Evolutionary conservation across 2,113 vertebrate genomes (phyloP), one percentile per base, ranked within the genome.

Genomic region (Vanacampus margaritifer): DNA sequence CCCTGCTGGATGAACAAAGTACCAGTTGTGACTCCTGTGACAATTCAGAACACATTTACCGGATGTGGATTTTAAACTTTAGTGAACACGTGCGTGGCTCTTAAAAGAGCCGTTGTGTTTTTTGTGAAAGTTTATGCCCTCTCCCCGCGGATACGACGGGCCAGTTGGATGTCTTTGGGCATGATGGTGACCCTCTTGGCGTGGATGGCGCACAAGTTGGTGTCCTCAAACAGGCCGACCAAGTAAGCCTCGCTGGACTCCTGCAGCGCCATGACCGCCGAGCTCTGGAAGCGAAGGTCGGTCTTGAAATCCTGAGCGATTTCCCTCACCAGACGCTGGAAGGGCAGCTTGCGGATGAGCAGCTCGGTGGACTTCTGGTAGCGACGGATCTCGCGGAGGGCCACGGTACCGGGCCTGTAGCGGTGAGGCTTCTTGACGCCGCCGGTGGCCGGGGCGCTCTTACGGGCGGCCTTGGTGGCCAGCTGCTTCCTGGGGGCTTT

Each of bases 151-250:
- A 93, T 93, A 59, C 92, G 90, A 17, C 91, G 89, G 37, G 92
- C 92, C 84, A 93, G 87, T 88, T 93, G 93, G 84, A 93, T 93
- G 82, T 93, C 92, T 86, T 93, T 93, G 77, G 91, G 91, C 91
- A 92, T 92, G 82, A 93, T 93, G 72, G 92, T 93, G 72, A 93
- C 92, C 21, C 92, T 86, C 88, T 92, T 92, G 69, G 91, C 89
- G 67, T 93, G 91, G 83, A 92, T 92, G 79, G 92, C 90, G 71
- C 91, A 92, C 85, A 92, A 77, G 82, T 92, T 92, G 69, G 91
- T 92, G 86, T 93, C 91, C 75, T 93, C 92, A 57, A 93, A 93
- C n/a, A 93, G 81, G 0, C 91, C 90, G 12, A 93, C 91, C 83
- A 93, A 79, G 74, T 93, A 92, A 0, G 92, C 92, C 88, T 93